phyloP scores from a whole-genome alignment of 2,797 vertebrate species.

The Rhadinocentrus ornatus region DNA sequence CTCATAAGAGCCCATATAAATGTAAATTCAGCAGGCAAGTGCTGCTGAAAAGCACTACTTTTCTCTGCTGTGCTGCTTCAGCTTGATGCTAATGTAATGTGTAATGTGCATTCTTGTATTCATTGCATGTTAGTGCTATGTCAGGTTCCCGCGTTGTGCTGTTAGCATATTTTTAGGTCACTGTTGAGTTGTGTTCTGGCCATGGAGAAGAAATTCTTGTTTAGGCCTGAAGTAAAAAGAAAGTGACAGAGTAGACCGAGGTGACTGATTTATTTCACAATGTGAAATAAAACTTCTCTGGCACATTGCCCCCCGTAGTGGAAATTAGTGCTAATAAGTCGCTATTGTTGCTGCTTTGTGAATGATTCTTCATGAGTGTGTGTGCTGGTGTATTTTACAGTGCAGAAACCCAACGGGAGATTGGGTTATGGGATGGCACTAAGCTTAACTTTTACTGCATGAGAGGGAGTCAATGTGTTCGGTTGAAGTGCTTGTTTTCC shows the following conservation, averaged over 20 bases:
- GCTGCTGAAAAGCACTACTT: neutral
- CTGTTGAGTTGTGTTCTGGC: neutral
- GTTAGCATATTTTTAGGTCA: constrained; percentile 4
- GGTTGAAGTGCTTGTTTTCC: constrained; percentile 45
- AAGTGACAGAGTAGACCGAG: neutral
- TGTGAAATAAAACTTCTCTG: constrained; percentile 27
- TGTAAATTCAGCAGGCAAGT: neutral
- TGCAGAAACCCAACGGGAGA: neutral
- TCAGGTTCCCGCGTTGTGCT: neutral
- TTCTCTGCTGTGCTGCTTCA: neutral
- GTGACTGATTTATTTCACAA: constrained; percentile 28
- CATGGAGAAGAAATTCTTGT: constrained; percentile 4
- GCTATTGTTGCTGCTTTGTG: constrained; percentile 32
- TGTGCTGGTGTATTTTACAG: constrained; percentile 13
- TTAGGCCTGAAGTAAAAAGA: constrained; percentile 26
- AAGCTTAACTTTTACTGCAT: constrained; percentile 19
- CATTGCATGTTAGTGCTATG: neutral
- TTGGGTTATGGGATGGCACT: neutral
- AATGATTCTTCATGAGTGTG: constrained; percentile 43
- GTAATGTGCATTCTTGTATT: neutral
- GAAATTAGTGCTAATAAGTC: constrained; percentile 59
- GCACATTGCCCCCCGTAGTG: constrained; percentile 44
- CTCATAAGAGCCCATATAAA: constrained; percentile 4
- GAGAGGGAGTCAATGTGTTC: constrained; percentile 26
- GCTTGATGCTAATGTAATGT: constrained; percentile 5